Evolutionary conservation across 2,113 vertebrate species (phyloP).

Genomic region (Rhinoderma darwinii): DNA sequence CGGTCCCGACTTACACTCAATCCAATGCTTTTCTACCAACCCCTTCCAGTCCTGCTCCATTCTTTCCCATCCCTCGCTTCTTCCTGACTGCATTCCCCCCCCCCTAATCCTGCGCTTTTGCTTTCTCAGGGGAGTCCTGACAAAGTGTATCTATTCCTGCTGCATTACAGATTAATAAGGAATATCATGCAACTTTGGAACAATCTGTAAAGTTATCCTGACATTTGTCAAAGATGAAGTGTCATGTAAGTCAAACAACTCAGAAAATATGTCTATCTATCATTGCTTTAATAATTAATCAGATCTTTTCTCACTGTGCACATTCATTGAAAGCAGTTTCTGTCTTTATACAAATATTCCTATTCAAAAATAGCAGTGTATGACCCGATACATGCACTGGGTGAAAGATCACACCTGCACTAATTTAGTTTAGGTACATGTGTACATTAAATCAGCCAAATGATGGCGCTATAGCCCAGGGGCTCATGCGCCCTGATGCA

Average conservation of each 20-base stretch:
- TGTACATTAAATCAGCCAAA: too few relatives aligned
- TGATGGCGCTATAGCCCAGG: neutral
- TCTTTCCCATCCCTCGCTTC: neutral
- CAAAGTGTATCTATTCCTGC: neutral
- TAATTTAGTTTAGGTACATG: too few relatives aligned
- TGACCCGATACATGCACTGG: neutral
- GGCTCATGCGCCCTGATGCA: too few relatives aligned
- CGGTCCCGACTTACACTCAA: too few relatives aligned
- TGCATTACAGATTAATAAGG: neutral
- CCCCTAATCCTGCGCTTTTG: neutral
- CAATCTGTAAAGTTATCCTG: neutral
- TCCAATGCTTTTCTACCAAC: neutral
- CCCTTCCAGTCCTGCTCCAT: neutral
- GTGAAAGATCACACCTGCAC: neutral
- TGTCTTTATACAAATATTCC: neutral
- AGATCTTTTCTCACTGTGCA: neutral
- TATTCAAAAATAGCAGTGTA: neutral
- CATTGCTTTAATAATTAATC: neutral
- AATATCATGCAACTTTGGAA: neutral
- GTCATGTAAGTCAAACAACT: neutral
- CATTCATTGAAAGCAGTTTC: neutral
- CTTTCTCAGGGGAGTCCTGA: neutral
- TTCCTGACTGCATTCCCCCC: neutral
- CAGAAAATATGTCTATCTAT: neutral
- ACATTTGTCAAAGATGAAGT: slow-evolving; percentile 10